Conservation (phyloP, 2,113 vertebrate species). For the Melospiza georgiana region DNA sequence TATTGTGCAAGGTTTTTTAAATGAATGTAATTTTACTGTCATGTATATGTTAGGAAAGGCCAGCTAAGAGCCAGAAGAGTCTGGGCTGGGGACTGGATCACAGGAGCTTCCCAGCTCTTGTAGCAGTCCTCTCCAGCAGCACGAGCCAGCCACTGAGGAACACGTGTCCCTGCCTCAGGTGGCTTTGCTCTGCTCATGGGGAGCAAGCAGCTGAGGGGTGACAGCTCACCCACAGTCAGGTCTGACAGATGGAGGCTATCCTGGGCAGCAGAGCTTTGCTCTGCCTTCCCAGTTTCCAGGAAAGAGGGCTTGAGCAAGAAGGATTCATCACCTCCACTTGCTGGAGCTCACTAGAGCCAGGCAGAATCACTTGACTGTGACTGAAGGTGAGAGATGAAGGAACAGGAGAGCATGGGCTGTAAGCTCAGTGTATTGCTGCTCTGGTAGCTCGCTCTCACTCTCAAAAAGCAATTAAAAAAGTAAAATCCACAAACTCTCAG, state of each 20-base stretch:
- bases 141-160: background rate
- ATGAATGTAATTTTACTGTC: background rate
- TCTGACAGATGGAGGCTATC: background rate
- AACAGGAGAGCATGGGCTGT: background rate
- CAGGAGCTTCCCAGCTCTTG: background rate
- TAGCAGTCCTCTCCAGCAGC: background rate
- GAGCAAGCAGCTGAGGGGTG: background rate
- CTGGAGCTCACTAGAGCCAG: background rate
- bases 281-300: background rate
- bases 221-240: background rate
- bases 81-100: background rate
- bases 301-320: background rate
- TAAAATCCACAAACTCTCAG: background rate
- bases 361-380: background rate
- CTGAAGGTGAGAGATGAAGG: background rate
- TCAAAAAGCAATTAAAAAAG: background rate
- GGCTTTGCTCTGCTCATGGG: fast-evolving
- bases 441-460: background rate
- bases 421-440: background rate
- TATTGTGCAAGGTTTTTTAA: background rate
- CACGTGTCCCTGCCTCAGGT: fast-evolving
- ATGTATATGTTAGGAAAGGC: background rate
- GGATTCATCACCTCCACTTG: background rate
- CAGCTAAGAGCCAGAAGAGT: background rate
- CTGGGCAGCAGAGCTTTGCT: background rate